Conservation (phyloP, 2,797 vertebrate genomes). For the Chaetophractus vellerosus region DNA sequence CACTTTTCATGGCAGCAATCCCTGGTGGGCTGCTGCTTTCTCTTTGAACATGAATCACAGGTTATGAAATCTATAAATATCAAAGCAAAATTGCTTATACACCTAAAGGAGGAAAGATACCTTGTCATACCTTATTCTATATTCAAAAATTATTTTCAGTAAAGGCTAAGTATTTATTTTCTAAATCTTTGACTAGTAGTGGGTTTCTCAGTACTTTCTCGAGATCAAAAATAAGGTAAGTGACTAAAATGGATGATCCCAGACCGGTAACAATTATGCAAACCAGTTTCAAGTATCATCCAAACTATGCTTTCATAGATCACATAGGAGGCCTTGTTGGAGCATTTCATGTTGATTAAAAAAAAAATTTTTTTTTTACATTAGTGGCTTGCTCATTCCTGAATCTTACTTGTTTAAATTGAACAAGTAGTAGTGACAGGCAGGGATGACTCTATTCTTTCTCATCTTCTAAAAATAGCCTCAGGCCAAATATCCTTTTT, state of each 20-base stretch:
- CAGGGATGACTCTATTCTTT: constrained; percentile 6
- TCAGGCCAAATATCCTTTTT: background rate
- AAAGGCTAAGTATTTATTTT: constrained; percentile 46
- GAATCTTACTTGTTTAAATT: constrained; percentile 53
- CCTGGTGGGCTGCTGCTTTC: constrained; percentile 72
- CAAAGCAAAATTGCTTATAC: constrained; percentile 69
- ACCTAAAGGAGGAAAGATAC: constrained; percentile 50
- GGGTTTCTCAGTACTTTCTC: constrained; percentile 25
- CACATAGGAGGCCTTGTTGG: background rate
- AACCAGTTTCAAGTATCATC: constrained; percentile 26
- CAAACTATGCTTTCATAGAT: constrained; percentile 48
- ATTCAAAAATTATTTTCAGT: constrained; percentile 62
- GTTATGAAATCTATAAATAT: constrained; percentile 78
- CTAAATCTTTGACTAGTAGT: constrained; percentile 41
- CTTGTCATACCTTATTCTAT: constrained; percentile 63
- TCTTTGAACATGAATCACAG: constrained; percentile 81
- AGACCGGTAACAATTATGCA: background rate
- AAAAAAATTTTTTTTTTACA: background rate
- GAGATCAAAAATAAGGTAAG: background rate
- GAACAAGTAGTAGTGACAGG: constrained; percentile 29
- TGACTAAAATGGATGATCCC: background rate
- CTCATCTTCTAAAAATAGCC: constrained; percentile 57
- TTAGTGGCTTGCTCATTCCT: constrained; percentile 18
- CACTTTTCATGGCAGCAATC: constrained; percentile 70
- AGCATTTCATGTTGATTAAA: background rate